Evolutionary conservation across 2,888 invertebrate species (phyloP), one percentile per base, ranked within the genome.

Genomic region (Mythimna lalbum): DNA sequence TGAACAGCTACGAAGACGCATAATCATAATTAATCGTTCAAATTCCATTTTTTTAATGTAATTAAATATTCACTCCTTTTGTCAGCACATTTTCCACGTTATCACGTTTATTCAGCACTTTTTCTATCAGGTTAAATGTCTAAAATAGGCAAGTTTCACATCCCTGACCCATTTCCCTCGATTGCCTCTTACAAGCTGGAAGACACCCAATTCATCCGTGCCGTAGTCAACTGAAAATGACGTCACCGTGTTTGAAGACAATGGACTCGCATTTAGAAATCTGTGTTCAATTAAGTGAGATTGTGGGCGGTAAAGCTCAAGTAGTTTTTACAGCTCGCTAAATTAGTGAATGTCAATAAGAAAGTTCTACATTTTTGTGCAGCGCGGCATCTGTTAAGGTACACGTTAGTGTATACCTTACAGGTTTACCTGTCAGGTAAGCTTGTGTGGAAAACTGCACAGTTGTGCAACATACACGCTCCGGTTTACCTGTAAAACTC

Each of bases 151-250:
- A 57, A 62, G 9, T 53, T 55, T 27, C 17, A 68, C 52, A 74
- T 43, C 65, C 53, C 61, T 83, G 77, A 76, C 84, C 84, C 47
- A 70, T 59, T 75, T 83, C 53, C 43, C 64, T 65, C 67, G 70
- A 83, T 80, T 63, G 64, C 61, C 62, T 80, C 80, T 79, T 63
- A 65, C 59, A 55, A 49, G 52, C 56, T 80, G 80, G 80, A 80
- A 83, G 80, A 65, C 76, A 57, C 53, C 83, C 83, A 83, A 83
- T 74, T 80, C 80, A 68, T 68, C 52, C 52, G 64, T 56, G 62
- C 62, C 43, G 52, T 62, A 63, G 73, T 64, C 68, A 59, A 60
- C 79, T 82, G 80, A n/a, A 69, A 82, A 43, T 82, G 82, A 68
- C 74, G 82, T 64, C 73, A 79, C 73, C 57, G 33, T 68, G 55